Evolutionary conservation across 2,113 vertebrate genomes (phyloP).

Genomic region (Macquaria australasica): DNA sequence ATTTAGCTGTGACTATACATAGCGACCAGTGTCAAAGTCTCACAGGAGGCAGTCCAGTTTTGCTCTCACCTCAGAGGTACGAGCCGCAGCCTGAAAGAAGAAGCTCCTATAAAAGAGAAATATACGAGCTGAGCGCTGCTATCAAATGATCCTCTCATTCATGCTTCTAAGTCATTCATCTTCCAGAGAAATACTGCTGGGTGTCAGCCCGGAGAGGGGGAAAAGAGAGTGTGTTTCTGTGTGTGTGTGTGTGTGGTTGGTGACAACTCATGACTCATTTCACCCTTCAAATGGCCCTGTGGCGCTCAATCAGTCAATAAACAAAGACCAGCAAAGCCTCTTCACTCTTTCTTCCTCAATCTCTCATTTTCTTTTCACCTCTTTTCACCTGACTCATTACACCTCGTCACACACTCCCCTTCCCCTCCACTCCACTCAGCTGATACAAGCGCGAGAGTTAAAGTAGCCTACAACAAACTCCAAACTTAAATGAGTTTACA

Average conservation of each 20-base stretch:
- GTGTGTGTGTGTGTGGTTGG: conserved; percentile 47
- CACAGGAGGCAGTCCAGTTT: conserved; percentile 70
- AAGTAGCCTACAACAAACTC: conserved; percentile 24
- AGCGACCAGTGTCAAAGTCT: conserved; percentile 57
- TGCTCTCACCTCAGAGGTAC: conserved; percentile 55
- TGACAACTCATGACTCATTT: conserved; percentile 75
- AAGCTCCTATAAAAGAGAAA: conserved; percentile 65
- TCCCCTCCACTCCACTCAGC: too few species aligned
- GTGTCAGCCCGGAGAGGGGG: conserved; percentile 49
- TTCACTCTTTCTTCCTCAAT: conserved; percentile 20
- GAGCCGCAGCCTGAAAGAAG: conserved; percentile 48
- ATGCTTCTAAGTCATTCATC: conserved; percentile 72
- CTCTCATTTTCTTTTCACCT: conserved; percentile 53
- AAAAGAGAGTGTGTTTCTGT: conserved; percentile 31
- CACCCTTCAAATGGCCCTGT: conserved; percentile 67
- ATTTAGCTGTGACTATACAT: conserved; percentile 66
- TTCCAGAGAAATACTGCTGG: conserved; percentile 63
- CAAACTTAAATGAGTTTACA: conserved; percentile 56
- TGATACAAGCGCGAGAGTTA: too few species aligned
- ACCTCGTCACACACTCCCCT: conserved; percentile 16
- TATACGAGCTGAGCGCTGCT: conserved; percentile 58
- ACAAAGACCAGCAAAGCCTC: conserved; percentile 69
- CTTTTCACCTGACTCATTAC: conserved; percentile 54
- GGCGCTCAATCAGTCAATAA: conserved; percentile 68
- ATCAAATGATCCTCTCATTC: conserved; percentile 74